Evolutionary conservation across 2,888 invertebrate species (phyloP).

Genomic region (Ectemnius lituratus): DNA sequence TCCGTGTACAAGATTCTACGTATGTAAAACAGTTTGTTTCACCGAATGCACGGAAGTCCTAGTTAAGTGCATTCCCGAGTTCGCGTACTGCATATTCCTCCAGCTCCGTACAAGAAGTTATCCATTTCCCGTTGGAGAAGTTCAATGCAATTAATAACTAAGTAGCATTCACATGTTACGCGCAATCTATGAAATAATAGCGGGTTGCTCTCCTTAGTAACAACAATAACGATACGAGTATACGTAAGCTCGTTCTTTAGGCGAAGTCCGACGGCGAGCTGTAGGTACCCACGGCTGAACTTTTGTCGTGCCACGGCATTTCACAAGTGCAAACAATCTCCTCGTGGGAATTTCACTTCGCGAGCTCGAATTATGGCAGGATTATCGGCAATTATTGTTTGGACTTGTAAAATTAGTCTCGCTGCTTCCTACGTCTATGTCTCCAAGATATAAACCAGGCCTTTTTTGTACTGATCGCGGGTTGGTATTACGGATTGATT

Average conservation of each 20-base stretch:
- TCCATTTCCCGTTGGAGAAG: not conserved
- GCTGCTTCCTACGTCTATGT: constrained; percentile 31
- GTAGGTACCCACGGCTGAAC: constrained; percentile 27
- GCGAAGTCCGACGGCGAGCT: constrained; percentile 19
- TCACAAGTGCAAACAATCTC: constrained; percentile 56
- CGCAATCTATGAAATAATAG: constrained; percentile 57
- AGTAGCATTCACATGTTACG: constrained; percentile 50
- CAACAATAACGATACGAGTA: constrained; percentile 60
- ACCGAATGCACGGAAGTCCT: constrained; percentile 8
- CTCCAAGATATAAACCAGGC: constrained; percentile 36
- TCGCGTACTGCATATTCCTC: too few species aligned
- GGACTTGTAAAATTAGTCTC: constrained; percentile 53
- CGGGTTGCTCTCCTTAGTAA: constrained; percentile 46
- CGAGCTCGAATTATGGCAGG: constrained; percentile 9
- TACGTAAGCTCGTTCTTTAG: constrained; percentile 64
- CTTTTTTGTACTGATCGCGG: constrained; percentile 47
- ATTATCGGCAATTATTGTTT: constrained; percentile 32
- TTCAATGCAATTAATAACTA: constrained; percentile 50
- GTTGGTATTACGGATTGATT: constrained; percentile 22
- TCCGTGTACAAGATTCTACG: constrained; percentile 20
- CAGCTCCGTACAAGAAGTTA: too few species aligned
- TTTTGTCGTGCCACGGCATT: constrained; percentile 35
- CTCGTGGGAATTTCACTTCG: not conserved
- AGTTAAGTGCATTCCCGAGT: constrained; percentile 13
- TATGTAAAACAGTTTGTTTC: constrained; percentile 12